phyloP scores from a whole-genome alignment of 2,797 vertebrate species.

The Euphonia xanthogaster region DNA sequence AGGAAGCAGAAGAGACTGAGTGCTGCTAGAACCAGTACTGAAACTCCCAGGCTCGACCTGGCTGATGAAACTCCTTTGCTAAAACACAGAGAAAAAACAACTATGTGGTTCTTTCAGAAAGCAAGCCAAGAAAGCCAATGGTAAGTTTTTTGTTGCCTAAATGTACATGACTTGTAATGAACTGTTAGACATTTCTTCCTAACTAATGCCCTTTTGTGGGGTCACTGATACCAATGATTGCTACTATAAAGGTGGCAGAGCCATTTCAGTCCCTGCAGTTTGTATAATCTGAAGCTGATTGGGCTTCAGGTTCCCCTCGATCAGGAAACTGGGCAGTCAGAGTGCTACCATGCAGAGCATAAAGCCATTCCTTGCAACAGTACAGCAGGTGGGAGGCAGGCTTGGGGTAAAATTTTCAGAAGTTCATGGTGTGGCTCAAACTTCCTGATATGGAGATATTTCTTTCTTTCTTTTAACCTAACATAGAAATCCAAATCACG shows the following conservation, averaged over 20 bases:
- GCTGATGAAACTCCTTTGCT: not conserved
- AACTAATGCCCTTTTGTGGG: not conserved
- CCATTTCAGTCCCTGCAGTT: not conserved
- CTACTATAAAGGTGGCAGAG: not conserved
- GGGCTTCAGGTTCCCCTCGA: not conserved
- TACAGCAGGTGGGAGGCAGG: not conserved
- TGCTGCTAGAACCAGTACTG: not conserved
- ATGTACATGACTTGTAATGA: not conserved
- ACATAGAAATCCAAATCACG: not conserved
- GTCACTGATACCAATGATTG: rapidly evolving
- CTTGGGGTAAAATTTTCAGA: not conserved
- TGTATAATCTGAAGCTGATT: not conserved
- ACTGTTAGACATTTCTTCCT: not conserved
- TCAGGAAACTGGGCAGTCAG: not conserved
- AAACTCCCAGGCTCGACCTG: not conserved
- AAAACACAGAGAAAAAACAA: not conserved
- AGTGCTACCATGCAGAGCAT: not conserved
- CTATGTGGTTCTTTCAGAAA: not conserved
- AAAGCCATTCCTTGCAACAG: not conserved
- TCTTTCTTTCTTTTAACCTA: not conserved
- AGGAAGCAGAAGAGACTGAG: not conserved
- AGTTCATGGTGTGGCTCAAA: not conserved
- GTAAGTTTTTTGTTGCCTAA: not conserved
- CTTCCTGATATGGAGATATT: not conserved
- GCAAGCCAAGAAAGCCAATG: not conserved